Percentiles rank a stretch among this genome's conserved stretches.
Evolutionary conservation across 2,888 invertebrate species (phyloP).

Genomic region (Microplitis deprimator): DNA sequence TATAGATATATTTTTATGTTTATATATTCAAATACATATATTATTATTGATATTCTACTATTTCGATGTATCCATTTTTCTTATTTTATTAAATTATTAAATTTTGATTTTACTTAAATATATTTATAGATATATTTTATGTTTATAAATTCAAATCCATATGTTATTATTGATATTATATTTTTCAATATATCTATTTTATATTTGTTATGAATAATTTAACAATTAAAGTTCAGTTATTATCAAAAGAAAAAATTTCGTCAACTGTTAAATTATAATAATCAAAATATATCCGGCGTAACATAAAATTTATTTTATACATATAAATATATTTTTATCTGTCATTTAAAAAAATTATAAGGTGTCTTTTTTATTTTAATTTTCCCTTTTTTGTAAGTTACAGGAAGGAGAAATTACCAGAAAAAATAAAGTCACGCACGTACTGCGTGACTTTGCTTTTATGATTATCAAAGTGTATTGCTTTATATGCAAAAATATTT

Average conservation of each 20-base stretch:
- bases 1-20: too few species aligned
- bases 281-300: slow-evolving; percentile 33
- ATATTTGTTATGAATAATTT: neutral
- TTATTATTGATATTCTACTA: too few species aligned
- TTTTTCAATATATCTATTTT: too few species aligned
- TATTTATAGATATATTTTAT: too few species aligned
- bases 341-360: slow-evolving; percentile 33
- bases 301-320: slow-evolving; percentile 20
- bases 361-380: slow-evolving; percentile 32
- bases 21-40: too few species aligned
- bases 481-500: neutral
- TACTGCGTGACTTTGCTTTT: slow-evolving; percentile 46
- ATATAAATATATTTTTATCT: neutral
- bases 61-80: too few species aligned
- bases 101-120: too few species aligned
- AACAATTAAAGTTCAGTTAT: neutral
- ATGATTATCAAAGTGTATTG: slow-evolving; percentile 3
- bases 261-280: slow-evolving; percentile 31
- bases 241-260: neutral
- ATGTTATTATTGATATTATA: too few species aligned
- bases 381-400: slow-evolving; percentile 22
- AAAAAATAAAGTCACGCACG: slow-evolving; percentile 46
- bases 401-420: slow-evolving; percentile 1
- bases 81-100: too few species aligned
- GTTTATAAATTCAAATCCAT: too few species aligned